phyloP scores from a whole-genome alignment of 2,888 invertebrate species.

The Dexiosoma caninum region DNA sequence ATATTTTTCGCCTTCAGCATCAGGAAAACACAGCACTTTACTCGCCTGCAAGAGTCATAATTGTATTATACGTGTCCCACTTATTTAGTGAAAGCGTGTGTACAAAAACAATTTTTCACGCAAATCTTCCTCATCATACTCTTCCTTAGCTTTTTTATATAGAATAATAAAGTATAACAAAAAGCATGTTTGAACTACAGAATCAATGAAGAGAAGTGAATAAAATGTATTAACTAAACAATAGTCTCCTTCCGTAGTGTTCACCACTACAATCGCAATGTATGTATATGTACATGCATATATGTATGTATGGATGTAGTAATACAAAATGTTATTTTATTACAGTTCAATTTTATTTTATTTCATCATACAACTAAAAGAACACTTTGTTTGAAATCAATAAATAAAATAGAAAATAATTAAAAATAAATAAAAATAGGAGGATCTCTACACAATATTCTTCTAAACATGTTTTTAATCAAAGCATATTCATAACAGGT shows the following conservation, averaged over 20 bases:
- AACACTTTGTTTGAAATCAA: conserved; percentile 29
- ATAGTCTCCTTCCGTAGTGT: conserved; percentile 15
- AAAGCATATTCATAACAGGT: no score
- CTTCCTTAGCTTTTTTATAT: conserved; percentile 44
- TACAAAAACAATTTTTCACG: conserved; percentile 28
- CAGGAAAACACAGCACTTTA: conserved; percentile 6
- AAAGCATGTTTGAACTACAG: conserved; percentile 24
- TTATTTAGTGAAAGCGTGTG: not conserved
- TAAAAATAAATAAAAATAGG: conserved; percentile 33
- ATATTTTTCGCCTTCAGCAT: not conserved
- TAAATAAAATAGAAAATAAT: conserved; percentile 37
- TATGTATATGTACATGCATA: no score
- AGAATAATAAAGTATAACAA: conserved; percentile 18
- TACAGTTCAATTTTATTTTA: not conserved
- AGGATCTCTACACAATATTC: conserved; percentile 33
- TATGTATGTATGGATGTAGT: no score
- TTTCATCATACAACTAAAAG: conserved; percentile 2
- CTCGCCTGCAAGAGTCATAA: conserved; percentile 20
- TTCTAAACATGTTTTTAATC: conserved; percentile 4
- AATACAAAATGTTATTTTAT: conserved; percentile 6
- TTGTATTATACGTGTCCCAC: conserved; percentile 43
- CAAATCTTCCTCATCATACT: conserved; percentile 42
- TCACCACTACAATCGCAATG: not conserved
- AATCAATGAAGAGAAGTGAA: conserved; percentile 57
- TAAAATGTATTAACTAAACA: conserved; percentile 29